Percentiles rank a stretch among this genome's conserved stretches.
These are phyloP conservation scores for Eristalis arbustorum DNA, from an alignment of 2,888 invertebrate species.

Conservation along the genomic window DNA sequence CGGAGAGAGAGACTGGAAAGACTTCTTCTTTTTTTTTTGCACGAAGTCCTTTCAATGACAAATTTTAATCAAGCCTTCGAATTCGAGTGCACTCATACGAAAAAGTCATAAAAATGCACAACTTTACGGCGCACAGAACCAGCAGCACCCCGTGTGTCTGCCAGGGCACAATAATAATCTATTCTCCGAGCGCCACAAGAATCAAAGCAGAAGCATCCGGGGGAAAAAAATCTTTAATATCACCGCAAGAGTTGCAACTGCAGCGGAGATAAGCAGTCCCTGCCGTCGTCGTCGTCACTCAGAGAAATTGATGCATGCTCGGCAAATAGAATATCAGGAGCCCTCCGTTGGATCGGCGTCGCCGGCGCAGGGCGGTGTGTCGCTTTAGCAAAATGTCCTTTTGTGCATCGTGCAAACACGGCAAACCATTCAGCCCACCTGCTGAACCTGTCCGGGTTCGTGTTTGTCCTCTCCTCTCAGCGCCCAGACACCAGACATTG, in stretches of 20 bases:
- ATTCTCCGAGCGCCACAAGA: conserved; percentile 41
- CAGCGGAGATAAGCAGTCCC: conserved; percentile 14
- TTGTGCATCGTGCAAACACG: conserved; percentile 51
- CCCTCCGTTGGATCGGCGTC: neutral
- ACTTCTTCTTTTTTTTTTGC: neutral
- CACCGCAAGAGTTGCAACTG: conserved; percentile 61
- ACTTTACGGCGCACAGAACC: conserved; percentile 48
- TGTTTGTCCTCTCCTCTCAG: conserved; percentile 38
- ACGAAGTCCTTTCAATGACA: conserved; percentile 52
- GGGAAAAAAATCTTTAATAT: conserved; percentile 55
- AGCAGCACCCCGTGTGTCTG: neutral
- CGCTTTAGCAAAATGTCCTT: conserved; percentile 42
- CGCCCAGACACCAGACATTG: neutral
- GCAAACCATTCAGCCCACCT: conserved; percentile 58
- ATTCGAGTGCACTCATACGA: conserved; percentile 68
- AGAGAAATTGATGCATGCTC: conserved; percentile 57
- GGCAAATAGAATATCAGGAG: conserved; percentile 43
- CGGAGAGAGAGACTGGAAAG: neutral
- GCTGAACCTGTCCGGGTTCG: conserved; percentile 24
- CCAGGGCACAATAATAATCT: conserved; percentile 51
- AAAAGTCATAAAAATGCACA: conserved; percentile 70
- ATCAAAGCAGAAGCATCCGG: conserved; percentile 41
- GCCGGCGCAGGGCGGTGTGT: neutral
- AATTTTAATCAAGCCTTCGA: conserved; percentile 69
- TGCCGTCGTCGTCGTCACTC: neutral